These are phyloP conservation scores for Threskiornis aethiopicus DNA, from an alignment of 2,797 vertebrate species.

Conservation along the genomic window DNA sequence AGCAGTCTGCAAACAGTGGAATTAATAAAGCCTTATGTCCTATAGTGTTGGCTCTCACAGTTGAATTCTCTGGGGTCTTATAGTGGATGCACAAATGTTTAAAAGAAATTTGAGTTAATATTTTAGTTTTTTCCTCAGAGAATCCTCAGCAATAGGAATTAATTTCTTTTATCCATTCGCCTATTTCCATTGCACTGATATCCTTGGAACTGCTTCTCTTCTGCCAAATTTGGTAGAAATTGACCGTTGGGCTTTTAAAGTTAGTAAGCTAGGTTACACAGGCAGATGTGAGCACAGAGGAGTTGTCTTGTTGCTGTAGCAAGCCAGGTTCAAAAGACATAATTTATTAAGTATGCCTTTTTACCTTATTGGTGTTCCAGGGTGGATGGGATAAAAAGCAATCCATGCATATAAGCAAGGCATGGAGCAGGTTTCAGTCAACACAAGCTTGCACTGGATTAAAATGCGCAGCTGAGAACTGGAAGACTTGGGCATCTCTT, in stretches of 20 bases:
- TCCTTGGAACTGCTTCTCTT: background rate
- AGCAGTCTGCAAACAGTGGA: background rate
- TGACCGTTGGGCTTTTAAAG: background rate
- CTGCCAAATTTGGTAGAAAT: background rate
- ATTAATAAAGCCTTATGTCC: background rate
- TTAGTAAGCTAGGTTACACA: background rate
- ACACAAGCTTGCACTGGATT: background rate
- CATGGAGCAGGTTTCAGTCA: background rate
- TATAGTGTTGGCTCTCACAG: background rate
- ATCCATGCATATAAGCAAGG: background rate
- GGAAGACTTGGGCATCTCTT: background rate
- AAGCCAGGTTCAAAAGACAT: background rate
- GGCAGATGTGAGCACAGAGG: background rate
- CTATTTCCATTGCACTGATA: background rate
- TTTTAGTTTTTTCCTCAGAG: background rate
- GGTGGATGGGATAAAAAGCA: background rate
- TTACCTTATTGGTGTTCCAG: background rate
- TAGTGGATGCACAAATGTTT: background rate
- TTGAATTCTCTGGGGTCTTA: background rate
- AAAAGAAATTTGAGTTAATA: background rate
- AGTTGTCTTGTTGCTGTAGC: background rate
- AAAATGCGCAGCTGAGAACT: background rate
- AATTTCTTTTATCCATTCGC: background rate
- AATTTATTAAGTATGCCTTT: background rate
- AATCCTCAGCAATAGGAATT: background rate